Percentiles rank a stretch among this genome's conserved stretches.
These are phyloP conservation scores for Sebastes iracundus DNA, from an alignment of 2,797 vertebrate species.

Conservation along the genomic window DNA sequence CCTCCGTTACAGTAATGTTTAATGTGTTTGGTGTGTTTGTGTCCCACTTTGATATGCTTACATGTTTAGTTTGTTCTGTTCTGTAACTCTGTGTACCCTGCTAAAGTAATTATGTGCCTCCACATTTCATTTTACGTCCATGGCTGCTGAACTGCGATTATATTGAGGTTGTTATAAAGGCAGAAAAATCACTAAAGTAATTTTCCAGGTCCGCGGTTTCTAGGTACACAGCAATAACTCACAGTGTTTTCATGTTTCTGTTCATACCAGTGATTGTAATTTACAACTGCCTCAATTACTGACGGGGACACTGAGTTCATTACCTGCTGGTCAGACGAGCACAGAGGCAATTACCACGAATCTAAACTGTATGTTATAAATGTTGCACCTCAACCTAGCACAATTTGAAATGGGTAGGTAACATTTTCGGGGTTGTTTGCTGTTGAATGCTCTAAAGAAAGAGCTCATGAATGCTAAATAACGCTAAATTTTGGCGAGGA, in stretches of 20 bases:
- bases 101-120: conserved; percentile 26
- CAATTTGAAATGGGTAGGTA: background rate
- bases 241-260: conserved; percentile 26
- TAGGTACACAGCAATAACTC: conserved; percentile 30
- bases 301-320: background rate
- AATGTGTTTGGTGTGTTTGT: background rate
- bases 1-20: background rate
- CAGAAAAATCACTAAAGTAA: conserved; percentile 40
- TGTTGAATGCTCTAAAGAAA: background rate
- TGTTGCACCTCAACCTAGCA: background rate
- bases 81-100: background rate
- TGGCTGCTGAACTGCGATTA: conserved; percentile 7
- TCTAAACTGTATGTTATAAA: conserved; percentile 1
- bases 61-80: conserved; percentile 12
- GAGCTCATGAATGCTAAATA: background rate
- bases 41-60: background rate
- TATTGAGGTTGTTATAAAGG: conserved; percentile 14
- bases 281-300: conserved; percentile 2
- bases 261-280: conserved; percentile 1
- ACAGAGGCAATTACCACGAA: background rate
- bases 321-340: conserved; percentile 5
- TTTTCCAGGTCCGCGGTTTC: conserved; percentile 49
- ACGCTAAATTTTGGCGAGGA: too few species aligned
- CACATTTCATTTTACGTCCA: conserved; percentile 11
- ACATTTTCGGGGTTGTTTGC: background rate